These are phyloP conservation scores for Mesorhabditis spiculigera DNA, from an alignment of 2,888 invertebrate species.

Conservation along the genomic window DNA sequence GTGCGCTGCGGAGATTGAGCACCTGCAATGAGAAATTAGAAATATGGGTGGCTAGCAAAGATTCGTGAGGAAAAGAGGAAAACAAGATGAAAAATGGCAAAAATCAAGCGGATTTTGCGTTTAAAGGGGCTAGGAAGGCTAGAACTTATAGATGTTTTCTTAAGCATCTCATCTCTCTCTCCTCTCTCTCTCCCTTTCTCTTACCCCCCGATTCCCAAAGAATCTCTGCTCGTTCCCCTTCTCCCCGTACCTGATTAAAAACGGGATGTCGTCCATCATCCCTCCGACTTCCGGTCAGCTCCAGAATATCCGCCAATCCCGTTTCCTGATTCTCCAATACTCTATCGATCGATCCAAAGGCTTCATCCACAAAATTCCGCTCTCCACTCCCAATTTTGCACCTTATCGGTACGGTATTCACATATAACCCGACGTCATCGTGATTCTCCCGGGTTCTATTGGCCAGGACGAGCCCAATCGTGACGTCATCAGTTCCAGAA, in stretches of 20 bases:
- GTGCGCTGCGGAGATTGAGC: neutral
- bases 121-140: no score
- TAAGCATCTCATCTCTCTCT: no score
- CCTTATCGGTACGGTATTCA: slow-evolving; percentile 32
- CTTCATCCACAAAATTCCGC: neutral
- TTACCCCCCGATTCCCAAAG: no score
- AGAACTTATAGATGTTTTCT: no score
- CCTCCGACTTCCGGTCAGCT: neutral
- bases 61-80: no score
- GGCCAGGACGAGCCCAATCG: slow-evolving; percentile 35
- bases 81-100: no score
- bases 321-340: neutral
- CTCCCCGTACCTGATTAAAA: neutral
- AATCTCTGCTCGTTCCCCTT: no score
- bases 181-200: no score
- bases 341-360: neutral
- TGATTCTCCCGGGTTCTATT: slow-evolving; percentile 25
- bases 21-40: no score
- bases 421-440: slow-evolving; percentile 39
- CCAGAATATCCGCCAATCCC: neutral
- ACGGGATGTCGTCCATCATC: neutral
- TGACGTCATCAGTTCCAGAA: slow-evolving; percentile 14
- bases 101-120: no score
- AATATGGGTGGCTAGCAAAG: no score
- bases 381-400: slow-evolving; percentile 8